Conservation (phyloP, 2,113 vertebrate species). For the Macrotis lagotis region DNA sequence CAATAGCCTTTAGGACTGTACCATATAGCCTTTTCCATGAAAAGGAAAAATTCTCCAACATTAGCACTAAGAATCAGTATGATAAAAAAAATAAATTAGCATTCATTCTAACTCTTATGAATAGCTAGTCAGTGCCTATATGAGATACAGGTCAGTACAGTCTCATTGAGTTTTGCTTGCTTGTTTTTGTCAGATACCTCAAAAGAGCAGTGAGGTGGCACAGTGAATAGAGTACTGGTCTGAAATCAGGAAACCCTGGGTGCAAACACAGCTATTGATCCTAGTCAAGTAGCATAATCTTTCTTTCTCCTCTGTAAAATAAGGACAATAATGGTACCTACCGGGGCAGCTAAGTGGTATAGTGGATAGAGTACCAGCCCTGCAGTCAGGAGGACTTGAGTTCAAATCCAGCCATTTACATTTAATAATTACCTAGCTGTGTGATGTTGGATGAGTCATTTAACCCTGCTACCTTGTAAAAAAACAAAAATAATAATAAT, state of each 20-base stretch:
- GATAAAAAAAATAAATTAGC: not conserved
- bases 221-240: not conserved
- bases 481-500: too few species aligned
- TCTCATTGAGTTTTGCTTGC: not conserved
- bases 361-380: too few species aligned
- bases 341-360: too few species aligned
- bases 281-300: not conserved
- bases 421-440: too few species aligned
- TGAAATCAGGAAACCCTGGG: not conserved
- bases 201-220: not conserved
- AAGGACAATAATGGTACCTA: not conserved
- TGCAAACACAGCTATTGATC: not conserved
- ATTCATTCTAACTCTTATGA: not conserved
- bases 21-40: conserved; percentile 3
- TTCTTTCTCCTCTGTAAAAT: not conserved
- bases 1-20: not conserved
- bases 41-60: conserved; percentile 23
- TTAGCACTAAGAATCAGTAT: not conserved
- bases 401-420: too few species aligned
- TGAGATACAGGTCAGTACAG: not conserved
- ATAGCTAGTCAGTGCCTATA: not conserved
- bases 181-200: not conserved
- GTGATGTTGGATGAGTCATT: too few species aligned
- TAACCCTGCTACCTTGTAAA: too few species aligned
- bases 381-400: too few species aligned